phyloP scores from a whole-genome alignment of 2,888 invertebrate species.

The Odontocolon sp. region DNA sequence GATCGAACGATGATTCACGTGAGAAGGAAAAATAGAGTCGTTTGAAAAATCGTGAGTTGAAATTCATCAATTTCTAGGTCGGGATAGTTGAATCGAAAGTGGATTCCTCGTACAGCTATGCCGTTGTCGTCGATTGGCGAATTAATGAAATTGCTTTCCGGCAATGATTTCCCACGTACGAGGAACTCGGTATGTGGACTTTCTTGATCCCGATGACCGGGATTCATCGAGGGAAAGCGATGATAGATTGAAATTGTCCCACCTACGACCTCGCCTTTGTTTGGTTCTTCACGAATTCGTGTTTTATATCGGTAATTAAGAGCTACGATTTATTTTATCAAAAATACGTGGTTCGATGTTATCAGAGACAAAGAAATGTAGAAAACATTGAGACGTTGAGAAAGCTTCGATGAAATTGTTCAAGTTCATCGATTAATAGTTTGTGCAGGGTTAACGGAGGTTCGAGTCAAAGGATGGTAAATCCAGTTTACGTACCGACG shows the following conservation, averaged over 20 bases:
- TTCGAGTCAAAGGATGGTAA: no score
- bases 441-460: no score
- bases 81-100: conserved; percentile 49
- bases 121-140: conserved; percentile 11
- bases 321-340: no score
- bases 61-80: conserved; percentile 7
- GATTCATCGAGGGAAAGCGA: conserved; percentile 67
- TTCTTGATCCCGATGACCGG: conserved; percentile 58
- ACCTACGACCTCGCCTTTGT: conserved; percentile 62
- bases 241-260: conserved; percentile 61
- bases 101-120: conserved; percentile 19
- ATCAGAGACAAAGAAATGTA: no score
- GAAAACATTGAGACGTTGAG: no score
- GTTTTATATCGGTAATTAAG: no score
- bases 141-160: conserved; percentile 39
- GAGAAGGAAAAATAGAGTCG: neutral
- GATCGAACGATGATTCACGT: conserved; percentile 21
- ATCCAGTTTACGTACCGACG: neutral
- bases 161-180: conserved; percentile 35
- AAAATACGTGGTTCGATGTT: no score
- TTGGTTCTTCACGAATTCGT: no score
- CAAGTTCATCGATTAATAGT: no score
- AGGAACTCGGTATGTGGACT: conserved; percentile 12
- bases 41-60: neutral
- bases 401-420: no score